Conservation (phyloP, 2,888 invertebrate species). For the Celastrina argiolus region DNA sequence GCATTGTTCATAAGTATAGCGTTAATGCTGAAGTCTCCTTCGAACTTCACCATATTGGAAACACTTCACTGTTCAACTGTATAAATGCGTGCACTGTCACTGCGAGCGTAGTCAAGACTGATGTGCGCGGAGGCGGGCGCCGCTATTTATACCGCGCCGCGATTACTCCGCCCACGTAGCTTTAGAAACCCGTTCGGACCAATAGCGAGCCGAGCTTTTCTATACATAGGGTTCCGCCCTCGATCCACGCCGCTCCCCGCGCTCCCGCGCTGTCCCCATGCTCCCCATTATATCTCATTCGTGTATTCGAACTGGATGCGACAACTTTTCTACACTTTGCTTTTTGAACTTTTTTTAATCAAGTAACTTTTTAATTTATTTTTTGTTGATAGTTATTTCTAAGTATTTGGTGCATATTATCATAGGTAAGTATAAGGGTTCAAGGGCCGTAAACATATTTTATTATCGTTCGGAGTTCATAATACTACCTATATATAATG, state of each 20-base stretch:
- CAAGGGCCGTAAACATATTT: not conserved
- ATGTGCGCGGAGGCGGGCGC: conserved; percentile 65
- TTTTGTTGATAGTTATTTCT: conserved; percentile 7
- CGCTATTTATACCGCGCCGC: conserved; percentile 52
- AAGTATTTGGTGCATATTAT: not conserved
- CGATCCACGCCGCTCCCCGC: conserved; percentile 42
- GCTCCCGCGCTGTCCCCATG: conserved; percentile 27
- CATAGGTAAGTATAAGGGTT: conserved; percentile 10
- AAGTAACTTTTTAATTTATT: conserved; percentile 13
- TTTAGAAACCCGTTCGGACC: conserved; percentile 42
- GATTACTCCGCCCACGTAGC: conserved; percentile 52
- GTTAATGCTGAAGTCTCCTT: conserved; percentile 89
- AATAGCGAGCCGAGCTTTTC: conserved; percentile 58
- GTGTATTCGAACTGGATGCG: conserved; percentile 34
- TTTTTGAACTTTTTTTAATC: conserved; percentile 23
- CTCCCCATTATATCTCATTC: conserved; percentile 30
- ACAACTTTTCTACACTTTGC: conserved; percentile 32
- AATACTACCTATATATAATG: not conserved
- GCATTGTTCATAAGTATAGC: conserved; percentile 82
- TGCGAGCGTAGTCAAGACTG: conserved; percentile 65
- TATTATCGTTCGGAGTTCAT: not conserved
- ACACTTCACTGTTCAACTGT: conserved; percentile 48
- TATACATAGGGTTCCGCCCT: conserved; percentile 59
- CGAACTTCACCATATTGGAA: conserved; percentile 72
- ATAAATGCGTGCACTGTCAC: conserved; percentile 52